Base-by-base conservation (phyloP, 2,797 vertebrate species). In the Antrozous pallidus region DNA sequence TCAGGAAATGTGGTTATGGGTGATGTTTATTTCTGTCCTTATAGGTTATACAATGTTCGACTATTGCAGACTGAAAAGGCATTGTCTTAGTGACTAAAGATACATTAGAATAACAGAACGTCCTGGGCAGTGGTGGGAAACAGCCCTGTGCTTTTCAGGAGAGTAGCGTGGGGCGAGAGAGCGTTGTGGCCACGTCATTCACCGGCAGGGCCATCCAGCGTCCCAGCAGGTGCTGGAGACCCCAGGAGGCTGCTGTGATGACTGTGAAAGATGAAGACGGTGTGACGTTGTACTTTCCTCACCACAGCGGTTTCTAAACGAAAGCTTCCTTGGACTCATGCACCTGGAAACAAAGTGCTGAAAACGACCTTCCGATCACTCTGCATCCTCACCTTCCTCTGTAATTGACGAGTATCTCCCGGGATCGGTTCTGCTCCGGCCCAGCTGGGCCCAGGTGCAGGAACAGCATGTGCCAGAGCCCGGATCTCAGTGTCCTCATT, bases 1-100 rank as follows among this genome's bases (percentile, higher is more conserved):
- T 47, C n/a, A 65, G 79, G 8, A 47, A 36, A 33, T 6, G 22
- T 24, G 38, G 6, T 8, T 4, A 33, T 31, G 2, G 8, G 73
- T 18, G 33, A 47, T 94, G 94, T 89, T 90, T 89, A 84, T 65
- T 70, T 16, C 2, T 0, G 42, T 90, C 14, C 17, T 54, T 54
- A n/a, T 54, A 8, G 33, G 38, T 47, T 42, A 4, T 9, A 42
- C 42, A 42, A 42, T 42, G 42, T 42, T 42, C 42, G 10, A 8
- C 7, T 42, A 42, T 42, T 42, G 42, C 10, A 42, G 42, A 8
- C 42, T 42, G 42, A 42, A 9, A 42, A 42, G 42, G 42, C 42
- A 42, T 42, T 42, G 42, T 42, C 42, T 42, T 42, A 42, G 42
- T 42, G 42, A 42, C 42, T 42, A 42, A 42, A 42, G 42, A 42